Evolutionary conservation across 2,797 vertebrate genomes (phyloP).

Genomic region (Heteromormyrus szaboi): DNA sequence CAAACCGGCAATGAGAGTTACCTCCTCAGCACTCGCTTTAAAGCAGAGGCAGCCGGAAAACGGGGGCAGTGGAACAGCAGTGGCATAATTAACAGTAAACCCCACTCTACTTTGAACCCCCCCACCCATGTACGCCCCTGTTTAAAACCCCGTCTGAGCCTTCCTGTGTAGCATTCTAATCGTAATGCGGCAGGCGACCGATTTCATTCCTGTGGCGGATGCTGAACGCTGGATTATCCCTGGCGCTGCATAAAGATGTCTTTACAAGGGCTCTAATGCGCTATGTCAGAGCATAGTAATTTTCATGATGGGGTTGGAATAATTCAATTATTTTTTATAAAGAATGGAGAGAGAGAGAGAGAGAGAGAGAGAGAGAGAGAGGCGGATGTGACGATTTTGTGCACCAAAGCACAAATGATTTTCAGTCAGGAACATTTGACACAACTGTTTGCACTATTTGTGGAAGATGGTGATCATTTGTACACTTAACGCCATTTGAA

Average conservation of each 20-base stretch:
- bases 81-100: not conserved
- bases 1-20: not conserved
- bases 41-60: not conserved
- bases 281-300: not conserved
- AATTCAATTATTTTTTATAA: slow-evolving; percentile 7
- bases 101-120: slow-evolving; percentile 7
- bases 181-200: slow-evolving; percentile 25
- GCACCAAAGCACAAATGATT: not conserved
- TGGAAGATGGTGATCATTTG: not conserved
- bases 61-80: not conserved
- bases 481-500: not conserved
- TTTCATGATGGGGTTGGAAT: not conserved
- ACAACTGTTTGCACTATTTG: no score
- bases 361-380: not conserved
- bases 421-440: not conserved
- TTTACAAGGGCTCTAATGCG: not conserved
- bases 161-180: slow-evolving; percentile 3
- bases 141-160: not conserved
- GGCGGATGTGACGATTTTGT: not conserved
- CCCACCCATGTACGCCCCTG: not conserved
- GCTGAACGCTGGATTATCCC: slow-evolving; percentile 27
- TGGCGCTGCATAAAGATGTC: slow-evolving; percentile 13
- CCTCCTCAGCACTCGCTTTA: not conserved
- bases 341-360: not conserved
- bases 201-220: slow-evolving; percentile 14